phyloP scores from a whole-genome alignment of 2,888 invertebrate genomes.

The Chymomyza caudatula region DNA sequence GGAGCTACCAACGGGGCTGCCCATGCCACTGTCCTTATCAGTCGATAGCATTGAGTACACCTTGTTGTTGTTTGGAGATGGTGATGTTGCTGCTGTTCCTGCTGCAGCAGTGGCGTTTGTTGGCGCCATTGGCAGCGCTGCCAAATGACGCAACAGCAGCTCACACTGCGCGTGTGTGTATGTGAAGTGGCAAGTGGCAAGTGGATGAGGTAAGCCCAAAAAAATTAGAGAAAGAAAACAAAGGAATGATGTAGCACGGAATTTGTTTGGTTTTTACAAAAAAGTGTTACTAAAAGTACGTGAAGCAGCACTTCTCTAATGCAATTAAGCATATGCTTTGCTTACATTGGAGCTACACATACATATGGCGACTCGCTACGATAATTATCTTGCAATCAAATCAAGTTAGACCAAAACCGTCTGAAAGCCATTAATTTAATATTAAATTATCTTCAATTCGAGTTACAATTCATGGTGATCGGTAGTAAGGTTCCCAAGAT shows the following conservation, averaged over 20 bases:
- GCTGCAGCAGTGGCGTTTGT: conserved; percentile 27
- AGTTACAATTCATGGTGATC: too few species aligned
- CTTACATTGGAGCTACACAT: not conserved
- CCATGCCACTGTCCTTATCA: conserved; percentile 77
- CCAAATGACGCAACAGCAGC: conserved; percentile 71
- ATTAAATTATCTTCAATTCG: too few species aligned
- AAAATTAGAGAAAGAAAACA: not conserved
- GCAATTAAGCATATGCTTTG: not conserved
- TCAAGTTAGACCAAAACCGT: too few species aligned
- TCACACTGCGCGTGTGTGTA: conserved; percentile 60
- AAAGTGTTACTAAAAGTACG: not conserved
- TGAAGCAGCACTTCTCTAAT: not conserved
- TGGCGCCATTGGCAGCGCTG: conserved; percentile 22
- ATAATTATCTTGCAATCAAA: too few species aligned
- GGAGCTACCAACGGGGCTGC: conserved; percentile 76
- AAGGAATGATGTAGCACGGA: not conserved
- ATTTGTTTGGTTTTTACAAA: not conserved
- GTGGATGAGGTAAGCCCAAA: not conserved
- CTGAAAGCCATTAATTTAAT: too few species aligned
- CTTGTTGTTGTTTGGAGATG: conserved; percentile 32
- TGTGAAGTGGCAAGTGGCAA: not conserved
- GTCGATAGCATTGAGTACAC: conserved; percentile 69
- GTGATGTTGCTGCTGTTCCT: conserved; percentile 32
- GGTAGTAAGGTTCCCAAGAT: too few species aligned
- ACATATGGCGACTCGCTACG: too few species aligned